Conservation (phyloP, 2,113 vertebrate species). For the Sisor rabdophorus region DNA sequence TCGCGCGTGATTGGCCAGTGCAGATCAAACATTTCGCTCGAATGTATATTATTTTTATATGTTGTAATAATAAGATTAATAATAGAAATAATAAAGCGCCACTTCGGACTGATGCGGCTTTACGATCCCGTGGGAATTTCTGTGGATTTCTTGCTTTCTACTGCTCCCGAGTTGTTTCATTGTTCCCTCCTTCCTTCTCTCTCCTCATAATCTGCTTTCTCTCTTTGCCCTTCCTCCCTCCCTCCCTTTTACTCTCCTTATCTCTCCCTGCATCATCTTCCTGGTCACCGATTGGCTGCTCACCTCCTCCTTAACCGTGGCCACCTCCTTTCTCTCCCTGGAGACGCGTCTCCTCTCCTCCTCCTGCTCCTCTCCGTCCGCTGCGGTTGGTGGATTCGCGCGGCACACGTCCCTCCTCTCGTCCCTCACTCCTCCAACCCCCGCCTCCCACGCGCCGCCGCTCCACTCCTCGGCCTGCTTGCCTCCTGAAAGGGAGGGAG, state of each 20-base stretch:
- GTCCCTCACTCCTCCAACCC: constrained; percentile 62
- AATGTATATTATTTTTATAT: too few relatives aligned
- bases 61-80: too few relatives aligned
- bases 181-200: constrained; percentile 9
- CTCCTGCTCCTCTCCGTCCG: constrained; percentile 68
- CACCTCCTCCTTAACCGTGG: constrained; percentile 79
- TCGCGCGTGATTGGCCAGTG: background rate
- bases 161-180: constrained; percentile 23
- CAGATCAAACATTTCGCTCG: background rate
- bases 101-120: background rate
- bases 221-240: constrained; percentile 1
- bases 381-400: constrained; percentile 65
- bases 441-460: constrained; percentile 70
- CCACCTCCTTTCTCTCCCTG: constrained; percentile 70
- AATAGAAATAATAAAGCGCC: background rate
- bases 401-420: constrained; percentile 70
- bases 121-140: background rate
- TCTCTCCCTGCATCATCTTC: constrained; percentile 42
- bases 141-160: background rate
- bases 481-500: constrained; percentile 62
- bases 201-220: background rate
- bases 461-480: constrained; percentile 71
- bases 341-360: constrained; percentile 65
- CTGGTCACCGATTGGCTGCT: constrained; percentile 52
- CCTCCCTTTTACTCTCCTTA: constrained; percentile 43